Conservation (phyloP, 2,113 vertebrate genomes). For the Ursus arctos region DNA sequence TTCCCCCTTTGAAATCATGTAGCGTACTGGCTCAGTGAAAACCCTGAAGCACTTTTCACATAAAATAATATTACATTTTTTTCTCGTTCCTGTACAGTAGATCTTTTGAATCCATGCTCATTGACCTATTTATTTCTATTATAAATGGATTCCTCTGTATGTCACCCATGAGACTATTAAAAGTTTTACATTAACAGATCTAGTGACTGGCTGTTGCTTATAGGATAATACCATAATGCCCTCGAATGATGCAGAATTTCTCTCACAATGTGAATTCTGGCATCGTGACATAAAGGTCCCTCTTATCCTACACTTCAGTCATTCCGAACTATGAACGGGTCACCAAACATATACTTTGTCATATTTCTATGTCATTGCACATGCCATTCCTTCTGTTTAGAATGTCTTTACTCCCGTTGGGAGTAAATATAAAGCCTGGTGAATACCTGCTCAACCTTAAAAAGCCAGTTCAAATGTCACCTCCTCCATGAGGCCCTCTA, state of each 20-base stretch:
- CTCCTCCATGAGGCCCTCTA: neutral
- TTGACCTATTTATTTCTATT: constrained; percentile 53
- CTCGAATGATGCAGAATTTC: neutral
- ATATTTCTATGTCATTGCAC: neutral
- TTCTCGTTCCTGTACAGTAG: neutral
- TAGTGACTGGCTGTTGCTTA: neutral
- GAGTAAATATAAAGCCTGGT: neutral
- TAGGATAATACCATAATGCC: neutral
- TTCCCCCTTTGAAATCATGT: neutral
- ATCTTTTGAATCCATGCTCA: constrained; percentile 14
- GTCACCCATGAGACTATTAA: neutral
- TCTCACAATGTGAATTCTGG: constrained; percentile 15
- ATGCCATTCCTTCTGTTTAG: neutral
- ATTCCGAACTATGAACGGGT: neutral
- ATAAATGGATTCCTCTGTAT: constrained; percentile 56
- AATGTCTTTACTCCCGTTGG: neutral
- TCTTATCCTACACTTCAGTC: neutral
- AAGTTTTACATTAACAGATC: neutral
- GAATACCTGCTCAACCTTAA: neutral
- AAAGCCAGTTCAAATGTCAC: neutral
- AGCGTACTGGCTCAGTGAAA: constrained; percentile 29
- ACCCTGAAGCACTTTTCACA: neutral
- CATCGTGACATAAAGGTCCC: neutral
- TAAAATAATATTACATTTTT: constrained; percentile 29
- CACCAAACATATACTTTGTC: neutral